Evolutionary conservation across 2,797 vertebrate species (phyloP).

Genomic region (Spheniscus humboldti): DNA sequence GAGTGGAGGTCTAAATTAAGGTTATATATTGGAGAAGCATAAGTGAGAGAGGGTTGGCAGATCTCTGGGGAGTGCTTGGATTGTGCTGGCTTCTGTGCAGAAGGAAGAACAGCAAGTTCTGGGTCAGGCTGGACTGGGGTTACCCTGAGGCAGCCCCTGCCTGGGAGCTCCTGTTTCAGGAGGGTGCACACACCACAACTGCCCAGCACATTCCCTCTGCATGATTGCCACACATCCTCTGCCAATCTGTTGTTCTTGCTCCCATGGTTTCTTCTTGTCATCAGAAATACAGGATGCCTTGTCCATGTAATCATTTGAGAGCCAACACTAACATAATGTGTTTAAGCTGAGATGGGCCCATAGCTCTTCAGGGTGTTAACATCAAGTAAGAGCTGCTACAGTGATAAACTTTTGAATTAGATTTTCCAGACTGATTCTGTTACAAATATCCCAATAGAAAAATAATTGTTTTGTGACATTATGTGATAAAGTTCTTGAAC

Average conservation of each 20-base stretch:
- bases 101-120: neutral
- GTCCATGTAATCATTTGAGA: neutral
- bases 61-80: neutral
- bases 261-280: neutral
- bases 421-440: neutral
- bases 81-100: neutral
- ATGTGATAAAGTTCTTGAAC: neutral
- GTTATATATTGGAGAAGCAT: neutral
- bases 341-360: neutral
- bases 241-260: fast-evolving
- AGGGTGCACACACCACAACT: neutral
- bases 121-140: neutral
- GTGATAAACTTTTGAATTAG: neutral
- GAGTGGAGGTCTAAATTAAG: neutral
- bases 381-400: neutral
- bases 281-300: neutral
- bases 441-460: neutral
- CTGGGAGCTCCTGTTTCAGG: neutral
- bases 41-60: neutral
- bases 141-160: neutral
- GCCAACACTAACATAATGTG: neutral
- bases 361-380: neutral
- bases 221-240: fast-evolving
- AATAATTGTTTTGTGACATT: neutral
- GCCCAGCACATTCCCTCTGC: neutral